These are phyloP conservation scores for Champsocephalus esox DNA, from an alignment of 2,797 vertebrate species.

Conservation along the genomic window DNA sequence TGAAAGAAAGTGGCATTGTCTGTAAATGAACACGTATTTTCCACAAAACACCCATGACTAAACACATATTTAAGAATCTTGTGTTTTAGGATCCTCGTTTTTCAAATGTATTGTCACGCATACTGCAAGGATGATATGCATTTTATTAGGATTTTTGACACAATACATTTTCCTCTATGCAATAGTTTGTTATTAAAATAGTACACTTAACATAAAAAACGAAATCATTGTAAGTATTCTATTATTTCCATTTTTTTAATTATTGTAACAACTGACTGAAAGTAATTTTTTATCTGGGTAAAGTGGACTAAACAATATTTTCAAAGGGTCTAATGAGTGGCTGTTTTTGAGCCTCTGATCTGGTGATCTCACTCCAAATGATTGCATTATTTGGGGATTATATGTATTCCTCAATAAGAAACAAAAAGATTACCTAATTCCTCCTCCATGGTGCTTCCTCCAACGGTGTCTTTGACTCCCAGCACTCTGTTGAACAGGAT, in stretches of 20 bases:
- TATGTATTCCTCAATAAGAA: neutral
- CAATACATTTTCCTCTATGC: neutral
- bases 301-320: neutral
- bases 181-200: neutral
- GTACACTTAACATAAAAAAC: neutral
- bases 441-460: constrained; percentile 95
- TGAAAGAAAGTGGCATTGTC: constrained; percentile 8
- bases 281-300: neutral
- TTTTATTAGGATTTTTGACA: neutral
- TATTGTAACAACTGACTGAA: neutral
- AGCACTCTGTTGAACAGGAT: constrained; percentile 98
- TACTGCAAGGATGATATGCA: neutral
- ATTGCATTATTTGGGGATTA: neutral
- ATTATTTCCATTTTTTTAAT: neutral
- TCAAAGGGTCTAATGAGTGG: neutral
- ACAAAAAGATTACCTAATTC: constrained; percentile 90
- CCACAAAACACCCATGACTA: neutral
- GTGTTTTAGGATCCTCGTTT: neutral
- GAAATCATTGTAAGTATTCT: neutral
- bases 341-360: neutral
- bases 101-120: neutral
- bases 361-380: too few species aligned
- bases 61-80: neutral
- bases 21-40: neutral
- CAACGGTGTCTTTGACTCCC: constrained; percentile 89